A percentile compares a stretch with the other conserved stretches of the same genome.
Conservation (phyloP, 2,888 invertebrate species). For the Chloroclystis v-ata region DNA sequence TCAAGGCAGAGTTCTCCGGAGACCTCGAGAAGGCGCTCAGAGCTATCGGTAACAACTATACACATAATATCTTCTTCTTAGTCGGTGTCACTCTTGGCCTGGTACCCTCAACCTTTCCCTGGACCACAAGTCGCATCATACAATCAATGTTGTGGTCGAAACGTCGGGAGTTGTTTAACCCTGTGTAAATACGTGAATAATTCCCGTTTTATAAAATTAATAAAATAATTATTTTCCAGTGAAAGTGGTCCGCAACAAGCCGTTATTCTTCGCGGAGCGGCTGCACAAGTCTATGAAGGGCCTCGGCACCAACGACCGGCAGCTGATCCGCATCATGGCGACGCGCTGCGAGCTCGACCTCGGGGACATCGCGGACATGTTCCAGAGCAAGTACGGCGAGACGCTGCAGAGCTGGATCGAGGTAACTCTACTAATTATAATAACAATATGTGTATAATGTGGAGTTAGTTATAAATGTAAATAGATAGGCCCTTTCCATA, state of each 20-base stretch:
- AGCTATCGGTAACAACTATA: conserved; percentile 83
- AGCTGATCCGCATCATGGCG: conserved; percentile 90
- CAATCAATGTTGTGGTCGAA: too few relatives aligned
- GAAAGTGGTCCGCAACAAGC: conserved; percentile 87
- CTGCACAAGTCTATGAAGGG: conserved; percentile 94
- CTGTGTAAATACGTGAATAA: too few relatives aligned
- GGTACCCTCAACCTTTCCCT: too few relatives aligned
- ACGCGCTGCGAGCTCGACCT: conserved; percentile 91
- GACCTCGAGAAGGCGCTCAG: conserved; percentile 87
- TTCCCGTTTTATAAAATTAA: too few relatives aligned
- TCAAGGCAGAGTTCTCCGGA: conserved; percentile 91
- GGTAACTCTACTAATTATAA: conserved; percentile 81
- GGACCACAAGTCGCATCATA: too few relatives aligned
- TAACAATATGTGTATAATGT: too few relatives aligned
- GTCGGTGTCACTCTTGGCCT: too few relatives aligned
- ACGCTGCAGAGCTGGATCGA: conserved; percentile 87
- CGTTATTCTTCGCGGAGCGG: conserved; percentile 90
- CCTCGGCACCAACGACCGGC: conserved; percentile 90
- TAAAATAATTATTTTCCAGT: too few relatives aligned
- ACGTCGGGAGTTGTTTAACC: too few relatives aligned
- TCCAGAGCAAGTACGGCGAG: conserved; percentile 85
- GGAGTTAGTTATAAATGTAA: too few relatives aligned
- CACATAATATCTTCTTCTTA: too few relatives aligned
- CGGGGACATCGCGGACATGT: conserved; percentile 89
- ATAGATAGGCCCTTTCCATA: too few relatives aligned